Evolutionary conservation across 2,888 invertebrate species (phyloP), one percentile per base, ranked within the genome.

Genomic region (Andrena chrysosceles): DNA sequence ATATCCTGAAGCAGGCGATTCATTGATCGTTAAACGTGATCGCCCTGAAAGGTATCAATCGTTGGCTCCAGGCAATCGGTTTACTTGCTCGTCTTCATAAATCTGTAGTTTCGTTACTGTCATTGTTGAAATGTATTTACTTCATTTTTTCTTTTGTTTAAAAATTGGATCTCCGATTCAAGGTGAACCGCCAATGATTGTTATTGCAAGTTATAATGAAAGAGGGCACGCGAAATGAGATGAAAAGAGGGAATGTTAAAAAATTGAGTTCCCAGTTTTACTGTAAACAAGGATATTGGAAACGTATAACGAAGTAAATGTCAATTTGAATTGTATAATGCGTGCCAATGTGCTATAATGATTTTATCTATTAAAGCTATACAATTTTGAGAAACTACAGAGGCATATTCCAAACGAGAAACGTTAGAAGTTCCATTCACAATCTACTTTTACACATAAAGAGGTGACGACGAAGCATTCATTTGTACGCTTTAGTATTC

Each of bases 381-480:
- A 66, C 54, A 69, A 42, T 74, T 71, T 52, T 42, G 16, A 60
- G 56, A 64, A 84, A 77, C 52, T 83, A 70, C 54, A 74, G 70
- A 13, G 59, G 42, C 77, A 77, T 74, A 84, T 64, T 59, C 81
- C 82, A 78, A 87, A 87, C 76, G 62, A 77, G 81, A 87, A 71
- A 56, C 72, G 52, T 72, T 74, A 62, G 33, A 77, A 75, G 52
- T 74, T 85, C 56, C 77, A 68, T 60, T 69, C 52, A 48, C 48
- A 54, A 73, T 49, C 60, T 16, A 62, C 67, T 72, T 31, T 63
- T 20, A 54, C 68, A 69, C 33, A 60, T 60, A 62, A 31, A 63
- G 84, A 80, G 82, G 82, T 81, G 82, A 83, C 82, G 81, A 76
- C 75, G 77, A 62, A 85, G 33, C 68, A 66, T 56, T 84, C 71